Conservation (phyloP, 2,113 vertebrate genomes). For the Tylochromis polylepis region DNA sequence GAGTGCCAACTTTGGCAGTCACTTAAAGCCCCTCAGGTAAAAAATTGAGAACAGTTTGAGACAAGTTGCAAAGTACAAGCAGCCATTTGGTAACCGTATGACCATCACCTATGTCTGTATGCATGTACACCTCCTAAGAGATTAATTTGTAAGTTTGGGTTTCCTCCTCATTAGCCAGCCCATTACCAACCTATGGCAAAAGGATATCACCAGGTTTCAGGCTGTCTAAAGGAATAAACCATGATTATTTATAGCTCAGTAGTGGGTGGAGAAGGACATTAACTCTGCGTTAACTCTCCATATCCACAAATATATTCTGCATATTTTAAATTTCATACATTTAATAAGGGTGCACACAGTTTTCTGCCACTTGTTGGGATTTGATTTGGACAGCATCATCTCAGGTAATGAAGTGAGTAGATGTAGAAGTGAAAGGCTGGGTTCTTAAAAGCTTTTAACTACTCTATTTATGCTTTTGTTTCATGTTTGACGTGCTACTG, state of each 20-base stretch:
- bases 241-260: neutral
- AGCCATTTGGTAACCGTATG: neutral
- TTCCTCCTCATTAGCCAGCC: neutral
- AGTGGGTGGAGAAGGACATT: neutral
- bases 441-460: neutral
- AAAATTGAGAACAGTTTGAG: neutral
- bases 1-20: neutral
- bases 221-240: neutral
- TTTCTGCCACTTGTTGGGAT: neutral
- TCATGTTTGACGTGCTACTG: neutral
- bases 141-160: slow-evolving; percentile 11
- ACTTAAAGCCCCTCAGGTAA: neutral
- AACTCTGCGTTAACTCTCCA: neutral
- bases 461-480: neutral
- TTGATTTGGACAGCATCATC: neutral
- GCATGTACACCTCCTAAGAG: neutral
- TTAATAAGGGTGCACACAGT: neutral
- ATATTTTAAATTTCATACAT: neutral
- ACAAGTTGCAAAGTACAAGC: neutral
- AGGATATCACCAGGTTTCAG: neutral
- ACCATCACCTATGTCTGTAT: neutral
- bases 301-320: neutral
- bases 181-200: neutral
- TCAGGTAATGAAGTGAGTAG: neutral
- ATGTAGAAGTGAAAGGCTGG: neutral